These are phyloP conservation scores for Myanophis thanlyinensis DNA, from an alignment of 2,113 vertebrate species.

Conservation along the genomic window DNA sequence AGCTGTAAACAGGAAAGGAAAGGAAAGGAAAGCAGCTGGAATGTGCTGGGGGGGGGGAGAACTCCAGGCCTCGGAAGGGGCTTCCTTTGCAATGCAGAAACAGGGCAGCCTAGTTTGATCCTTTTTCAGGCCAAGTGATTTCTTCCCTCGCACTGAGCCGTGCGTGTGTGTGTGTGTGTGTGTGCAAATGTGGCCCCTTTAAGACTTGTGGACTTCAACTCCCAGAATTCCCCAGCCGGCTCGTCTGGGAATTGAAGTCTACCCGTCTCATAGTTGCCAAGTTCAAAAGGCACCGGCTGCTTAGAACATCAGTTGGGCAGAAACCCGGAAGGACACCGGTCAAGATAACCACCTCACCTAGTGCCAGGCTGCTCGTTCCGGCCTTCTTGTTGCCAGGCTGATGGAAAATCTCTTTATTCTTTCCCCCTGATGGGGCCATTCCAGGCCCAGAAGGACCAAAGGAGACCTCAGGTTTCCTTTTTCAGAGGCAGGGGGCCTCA, in stretches of 20 bases:
- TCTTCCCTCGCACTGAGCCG: too few relatives aligned
- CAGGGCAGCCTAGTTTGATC: background rate
- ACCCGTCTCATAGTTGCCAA: background rate
- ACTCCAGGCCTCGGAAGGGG: too few relatives aligned
- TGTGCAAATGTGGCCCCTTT: background rate
- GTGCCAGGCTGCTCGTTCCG: too few relatives aligned
- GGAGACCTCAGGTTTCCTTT: background rate
- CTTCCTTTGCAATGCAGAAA: too few relatives aligned
- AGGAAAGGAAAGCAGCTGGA: background rate
- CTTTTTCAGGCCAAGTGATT: background rate
- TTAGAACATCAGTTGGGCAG: conserved; percentile 10
- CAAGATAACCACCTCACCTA: background rate
- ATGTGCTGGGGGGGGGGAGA: background rate
- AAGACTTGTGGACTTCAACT: background rate
- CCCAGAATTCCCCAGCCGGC: background rate
- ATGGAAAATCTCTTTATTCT: background rate
- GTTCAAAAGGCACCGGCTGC: background rate
- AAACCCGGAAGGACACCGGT: background rate
- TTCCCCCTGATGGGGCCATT: background rate
- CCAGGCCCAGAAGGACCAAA: background rate
- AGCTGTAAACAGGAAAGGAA: conserved; percentile 15
- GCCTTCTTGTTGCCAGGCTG: too few relatives aligned
- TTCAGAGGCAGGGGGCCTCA: background rate
- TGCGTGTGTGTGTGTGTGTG: too few relatives aligned
- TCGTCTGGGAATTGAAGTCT: background rate